These are phyloP conservation scores for Anagyrus pseudococci DNA, from an alignment of 2,888 invertebrate species.

Conservation along the genomic window DNA sequence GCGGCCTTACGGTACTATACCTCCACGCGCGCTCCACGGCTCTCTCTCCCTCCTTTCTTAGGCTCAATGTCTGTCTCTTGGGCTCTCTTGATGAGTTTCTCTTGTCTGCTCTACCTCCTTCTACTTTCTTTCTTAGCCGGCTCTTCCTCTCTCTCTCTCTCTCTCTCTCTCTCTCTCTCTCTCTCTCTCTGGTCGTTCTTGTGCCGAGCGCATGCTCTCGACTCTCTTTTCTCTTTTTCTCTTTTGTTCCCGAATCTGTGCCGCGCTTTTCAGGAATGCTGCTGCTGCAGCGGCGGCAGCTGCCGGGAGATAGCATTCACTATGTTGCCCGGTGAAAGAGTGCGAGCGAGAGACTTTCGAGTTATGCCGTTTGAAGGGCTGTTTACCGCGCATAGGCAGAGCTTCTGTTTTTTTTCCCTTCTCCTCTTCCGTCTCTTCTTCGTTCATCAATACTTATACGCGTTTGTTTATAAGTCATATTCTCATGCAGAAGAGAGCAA, in stretches of 20 bases:
- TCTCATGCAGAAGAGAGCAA: too few species aligned
- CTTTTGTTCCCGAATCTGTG: slow-evolving; percentile 1
- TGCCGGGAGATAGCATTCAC: too few species aligned
- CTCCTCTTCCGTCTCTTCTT: too few species aligned
- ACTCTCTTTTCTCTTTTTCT: slow-evolving; percentile 4
- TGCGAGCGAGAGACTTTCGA: too few species aligned
- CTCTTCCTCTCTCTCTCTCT: not conserved
- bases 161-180: slow-evolving; percentile 1
- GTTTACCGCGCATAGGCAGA: too few species aligned
- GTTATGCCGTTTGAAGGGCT: too few species aligned
- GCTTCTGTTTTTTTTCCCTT: too few species aligned
- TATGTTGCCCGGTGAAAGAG: too few species aligned
- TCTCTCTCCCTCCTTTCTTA: slow-evolving; percentile 1
- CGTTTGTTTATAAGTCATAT: too few species aligned
- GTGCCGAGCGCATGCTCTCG: not conserved
- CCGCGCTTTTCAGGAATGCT: slow-evolving; percentile 12
- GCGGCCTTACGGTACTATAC: too few species aligned
- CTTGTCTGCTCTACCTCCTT: not conserved
- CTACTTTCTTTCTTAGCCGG: not conserved
- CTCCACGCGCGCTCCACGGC: slow-evolving; percentile 32
- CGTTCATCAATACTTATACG: too few species aligned
- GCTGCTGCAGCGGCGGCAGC: too few species aligned
- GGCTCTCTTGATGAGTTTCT: not conserved
- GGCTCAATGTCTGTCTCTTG: not conserved
- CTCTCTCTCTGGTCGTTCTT: slow-evolving; percentile 3